phyloP scores from a whole-genome alignment of 2,113 vertebrate genomes.

The Mus spicilegus region DNA sequence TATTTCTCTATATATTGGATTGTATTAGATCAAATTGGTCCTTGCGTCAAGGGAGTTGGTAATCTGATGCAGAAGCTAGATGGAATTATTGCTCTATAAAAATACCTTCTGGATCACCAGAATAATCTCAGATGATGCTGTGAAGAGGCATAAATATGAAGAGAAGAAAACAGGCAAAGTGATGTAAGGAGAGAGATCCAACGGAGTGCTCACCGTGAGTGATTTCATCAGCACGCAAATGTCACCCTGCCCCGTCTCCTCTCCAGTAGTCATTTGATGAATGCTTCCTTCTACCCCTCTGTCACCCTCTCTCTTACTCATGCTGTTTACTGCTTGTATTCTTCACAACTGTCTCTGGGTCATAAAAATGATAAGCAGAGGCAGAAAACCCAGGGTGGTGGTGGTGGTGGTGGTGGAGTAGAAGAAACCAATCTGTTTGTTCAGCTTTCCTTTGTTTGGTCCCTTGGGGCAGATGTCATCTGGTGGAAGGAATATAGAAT shows the following conservation, averaged over 20 bases:
- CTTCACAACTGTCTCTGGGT: not conserved
- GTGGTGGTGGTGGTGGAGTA: not conserved
- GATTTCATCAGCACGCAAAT: accelerated
- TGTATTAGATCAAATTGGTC: not conserved
- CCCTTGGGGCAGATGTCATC: not conserved
- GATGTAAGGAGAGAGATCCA: not conserved
- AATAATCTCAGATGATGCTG: not conserved
- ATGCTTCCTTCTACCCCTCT: not conserved
- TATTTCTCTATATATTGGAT: not conserved
- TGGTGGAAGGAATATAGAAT: not conserved
- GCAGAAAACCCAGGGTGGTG: not conserved
- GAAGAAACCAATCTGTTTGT: not conserved
- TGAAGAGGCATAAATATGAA: not conserved
- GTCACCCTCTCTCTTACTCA: not conserved
- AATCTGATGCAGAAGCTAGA: not conserved
- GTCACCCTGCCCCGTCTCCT: not conserved
- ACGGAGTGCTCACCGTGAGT: accelerated
- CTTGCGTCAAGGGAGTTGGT: not conserved
- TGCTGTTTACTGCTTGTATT: not conserved
- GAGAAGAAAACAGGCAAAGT: not conserved
- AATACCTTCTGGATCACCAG: not conserved
- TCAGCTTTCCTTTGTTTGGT: not conserved
- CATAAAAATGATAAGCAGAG: not conserved
- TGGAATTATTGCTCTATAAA: not conserved
- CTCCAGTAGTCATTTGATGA: not conserved